A percentile compares a stretch with the other conserved stretches of the same genome.
Conservation (phyloP, 2,113 vertebrate genomes). For the Xiphophorus couchianus region DNA sequence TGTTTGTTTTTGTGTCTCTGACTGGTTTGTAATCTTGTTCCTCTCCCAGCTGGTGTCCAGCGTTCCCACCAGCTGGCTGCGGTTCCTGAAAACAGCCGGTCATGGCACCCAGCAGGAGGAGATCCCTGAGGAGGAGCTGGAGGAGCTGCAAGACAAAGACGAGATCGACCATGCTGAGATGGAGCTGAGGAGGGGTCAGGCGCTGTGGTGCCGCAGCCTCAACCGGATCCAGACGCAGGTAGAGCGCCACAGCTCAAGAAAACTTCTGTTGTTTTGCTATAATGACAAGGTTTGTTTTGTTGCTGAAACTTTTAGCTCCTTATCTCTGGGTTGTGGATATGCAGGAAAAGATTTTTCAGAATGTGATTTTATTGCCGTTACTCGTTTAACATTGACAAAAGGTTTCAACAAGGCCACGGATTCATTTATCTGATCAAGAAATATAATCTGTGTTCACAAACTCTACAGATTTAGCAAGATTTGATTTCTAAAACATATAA, state of each 20-base stretch:
- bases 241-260: conserved; percentile 21
- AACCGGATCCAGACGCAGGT: conserved; percentile 98
- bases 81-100: conserved; percentile 93
- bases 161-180: conserved; percentile 97
- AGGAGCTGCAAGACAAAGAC: conserved; percentile 87
- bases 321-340: no score
- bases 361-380: no score
- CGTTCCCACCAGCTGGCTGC: conserved; percentile 92
- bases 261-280: no score
- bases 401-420: no score
- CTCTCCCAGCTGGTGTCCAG: conserved; percentile 88
- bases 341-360: no score
- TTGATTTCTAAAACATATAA: no score
- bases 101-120: conserved; percentile 95
- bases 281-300: no score
- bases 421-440: no score
- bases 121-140: conserved; percentile 90
- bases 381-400: no score
- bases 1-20: not conserved
- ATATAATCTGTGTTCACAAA: no score
- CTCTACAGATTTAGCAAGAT: no score
- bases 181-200: conserved; percentile 91
- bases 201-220: conserved; percentile 97
- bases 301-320: no score
- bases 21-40: not conserved